Base-by-base conservation (phyloP, 2,113 vertebrate genomes). In the Cathartes aura region DNA sequence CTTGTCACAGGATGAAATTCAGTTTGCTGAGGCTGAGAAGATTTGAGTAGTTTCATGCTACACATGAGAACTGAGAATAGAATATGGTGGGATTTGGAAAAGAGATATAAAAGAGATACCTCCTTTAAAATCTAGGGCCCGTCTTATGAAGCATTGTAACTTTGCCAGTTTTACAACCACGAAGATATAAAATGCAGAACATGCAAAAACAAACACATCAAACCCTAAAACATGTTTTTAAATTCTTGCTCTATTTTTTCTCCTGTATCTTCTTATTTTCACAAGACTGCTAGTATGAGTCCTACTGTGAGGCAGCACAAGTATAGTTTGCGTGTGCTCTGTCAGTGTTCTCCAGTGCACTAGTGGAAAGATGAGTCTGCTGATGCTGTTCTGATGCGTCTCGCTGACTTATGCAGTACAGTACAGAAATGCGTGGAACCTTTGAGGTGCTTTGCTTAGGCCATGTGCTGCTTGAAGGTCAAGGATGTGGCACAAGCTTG, bases 1-100 rank as follows among this genome's bases (percentile, higher is more conserved):
- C 34, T 71, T 96, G 80, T 93, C 72, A 83, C 32, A 83, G 30
- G 34, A 56, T n/a, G 66, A 94, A 95, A 96, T 93, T 93, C 87
- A 86, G 45, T 62, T 94, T 81, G 53, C 63, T 82, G 56, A 90
- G 55, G 62, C 93, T 93, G 81, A 91, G 73, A 84, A 93, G 86
- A 96, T 58, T 73, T 73, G 43, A 91, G 42, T 82, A 43, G 45
- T 63, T 92, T 95, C 32, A 38, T 63, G 62, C 36, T 95, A n/a
- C 40, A 60, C 36, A 32, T 50, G 62, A 81, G 71, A 97, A 96
- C 88, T 78, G 78, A 93, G 86, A 67, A 53, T 9, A 74, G 34
- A 80, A 78, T 19, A 36, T 23, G 12, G 26, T 67, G 34, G 20
- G 45, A 73, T 83, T 93, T 62, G 50, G 80, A 70, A 74, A 81